Base-by-base conservation (phyloP, 2,113 vertebrate genomes). In the Crypturellus undulatus region DNA sequence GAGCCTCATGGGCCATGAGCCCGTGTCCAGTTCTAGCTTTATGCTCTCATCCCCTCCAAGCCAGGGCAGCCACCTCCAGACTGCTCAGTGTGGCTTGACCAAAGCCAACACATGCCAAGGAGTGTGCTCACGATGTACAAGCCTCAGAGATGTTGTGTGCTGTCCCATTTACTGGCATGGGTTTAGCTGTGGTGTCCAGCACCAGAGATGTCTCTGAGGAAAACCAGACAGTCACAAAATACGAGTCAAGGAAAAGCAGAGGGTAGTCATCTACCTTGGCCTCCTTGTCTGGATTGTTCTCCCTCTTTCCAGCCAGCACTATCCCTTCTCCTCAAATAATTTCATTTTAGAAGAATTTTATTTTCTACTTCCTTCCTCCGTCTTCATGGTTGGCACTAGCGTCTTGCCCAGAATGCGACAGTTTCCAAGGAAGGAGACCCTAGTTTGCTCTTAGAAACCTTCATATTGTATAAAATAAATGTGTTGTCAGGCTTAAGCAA, bases 161-260 rank as follows among this genome's bases (percentile, higher is more conserved):
- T 12, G 12, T 21, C 49, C n/a, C 20, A 3, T 28, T 54, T 24
- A 14, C 3, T 40, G 20, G 2, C 3, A 17, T 4, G 5, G 51
- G 21, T 3, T 12, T 49, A 17, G 2, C 18, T 2, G 0, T 25
- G 10, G 4, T 30, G 16, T 60, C 13, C 67, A 67, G 25, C 40
- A 42, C 7, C 32, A 21, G 25, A 68, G 67, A 54, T 17, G 1
- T 38, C n/a, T n/a, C n/a, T n/a, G n/a, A n/a, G n/a, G 60, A 84
- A 65, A 20, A 26, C 4, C 38, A 62, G 1, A 10, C 10, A 78
- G 25, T 49, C 9, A 1, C 3, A 38, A 59, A 63, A 81, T 10
- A 54, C 3, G 45, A 6, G 36, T 30, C 15, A 63, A 70, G 40
- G 20, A 67, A 59, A 28, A 47, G 2, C 22, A 4, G 40, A 84